phyloP scores from a whole-genome alignment of 2,888 invertebrate species.

The Rugalucina vietnamica region DNA sequence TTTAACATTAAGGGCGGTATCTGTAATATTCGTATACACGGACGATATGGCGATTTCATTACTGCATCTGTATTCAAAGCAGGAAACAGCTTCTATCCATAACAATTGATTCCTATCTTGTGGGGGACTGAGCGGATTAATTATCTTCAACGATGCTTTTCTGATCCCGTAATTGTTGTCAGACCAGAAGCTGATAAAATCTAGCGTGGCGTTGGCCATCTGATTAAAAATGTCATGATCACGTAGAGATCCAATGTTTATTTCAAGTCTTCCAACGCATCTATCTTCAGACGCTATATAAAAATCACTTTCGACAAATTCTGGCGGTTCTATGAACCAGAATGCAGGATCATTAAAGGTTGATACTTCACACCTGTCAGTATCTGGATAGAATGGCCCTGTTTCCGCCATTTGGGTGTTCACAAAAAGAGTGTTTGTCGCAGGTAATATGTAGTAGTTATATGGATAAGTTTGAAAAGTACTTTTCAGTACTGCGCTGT shows the following conservation, averaged over 20 bases:
- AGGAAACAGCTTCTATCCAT: too few relatives aligned
- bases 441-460: background rate
- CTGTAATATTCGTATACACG: too few relatives aligned
- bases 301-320: background rate
- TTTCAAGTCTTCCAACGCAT: background rate
- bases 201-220: background rate
- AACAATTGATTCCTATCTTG: too few relatives aligned
- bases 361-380: too few relatives aligned
- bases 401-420: background rate
- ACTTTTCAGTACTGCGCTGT: too few relatives aligned
- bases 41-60: too few relatives aligned
- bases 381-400: background rate
- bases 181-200: background rate
- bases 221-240: background rate
- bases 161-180: background rate
- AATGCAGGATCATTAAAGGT: background rate
- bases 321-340: background rate
- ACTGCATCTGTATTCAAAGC: too few relatives aligned
- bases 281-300: background rate
- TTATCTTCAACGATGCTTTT: too few relatives aligned
- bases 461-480: too few relatives aligned
- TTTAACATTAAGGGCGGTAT: too few relatives aligned
- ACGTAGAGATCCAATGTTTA: background rate
- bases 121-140: too few relatives aligned
- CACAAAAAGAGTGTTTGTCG: background rate